A percentile compares a stretch with the other conserved stretches of the same genome.
phyloP scores from a whole-genome alignment of 2,888 invertebrate species.

The Polyommatus icarus region DNA sequence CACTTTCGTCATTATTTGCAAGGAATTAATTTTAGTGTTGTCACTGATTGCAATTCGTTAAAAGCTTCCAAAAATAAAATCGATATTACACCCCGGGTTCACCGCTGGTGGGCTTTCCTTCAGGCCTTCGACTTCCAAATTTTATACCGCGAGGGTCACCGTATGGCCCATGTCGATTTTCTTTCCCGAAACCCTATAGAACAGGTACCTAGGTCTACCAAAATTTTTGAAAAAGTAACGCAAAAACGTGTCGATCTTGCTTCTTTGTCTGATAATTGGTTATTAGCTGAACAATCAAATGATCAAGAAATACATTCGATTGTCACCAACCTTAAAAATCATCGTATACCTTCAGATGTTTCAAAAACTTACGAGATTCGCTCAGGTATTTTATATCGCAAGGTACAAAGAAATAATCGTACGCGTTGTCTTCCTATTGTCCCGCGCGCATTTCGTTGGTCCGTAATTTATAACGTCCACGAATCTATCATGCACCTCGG shows the following conservation, averaged over 20 bases:
- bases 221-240: conserved; percentile 8
- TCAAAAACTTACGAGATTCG: conserved; percentile 41
- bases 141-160: conserved; percentile 36
- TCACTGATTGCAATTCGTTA: conserved; percentile 45
- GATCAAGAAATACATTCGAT: conserved; percentile 37
- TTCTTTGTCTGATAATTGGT: conserved; percentile 36
- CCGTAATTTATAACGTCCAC: no score
- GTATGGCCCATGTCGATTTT: conserved; percentile 42
- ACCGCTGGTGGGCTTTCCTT: no score
- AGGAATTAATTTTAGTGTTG: conserved; percentile 39
- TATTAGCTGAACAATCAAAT: conserved; percentile 44
- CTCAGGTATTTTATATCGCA: conserved; percentile 2
- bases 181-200: conserved; percentile 42
- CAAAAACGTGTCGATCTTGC: conserved; percentile 36
- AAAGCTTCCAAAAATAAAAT: conserved; percentile 39
- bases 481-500: no score
- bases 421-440: conserved; percentile 3
- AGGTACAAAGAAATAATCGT: background rate
- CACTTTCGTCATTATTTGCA: conserved; percentile 43
- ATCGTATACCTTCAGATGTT: conserved; percentile 31
- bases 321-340: conserved; percentile 16
- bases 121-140: conserved; percentile 34
- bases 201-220: background rate
- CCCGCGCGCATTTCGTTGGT: no score
- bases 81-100: conserved; percentile 38